Evolutionary conservation across 2,888 invertebrate genomes (phyloP), one percentile per base, ranked within the genome.

Genomic region (Hypena proboscidalis): DNA sequence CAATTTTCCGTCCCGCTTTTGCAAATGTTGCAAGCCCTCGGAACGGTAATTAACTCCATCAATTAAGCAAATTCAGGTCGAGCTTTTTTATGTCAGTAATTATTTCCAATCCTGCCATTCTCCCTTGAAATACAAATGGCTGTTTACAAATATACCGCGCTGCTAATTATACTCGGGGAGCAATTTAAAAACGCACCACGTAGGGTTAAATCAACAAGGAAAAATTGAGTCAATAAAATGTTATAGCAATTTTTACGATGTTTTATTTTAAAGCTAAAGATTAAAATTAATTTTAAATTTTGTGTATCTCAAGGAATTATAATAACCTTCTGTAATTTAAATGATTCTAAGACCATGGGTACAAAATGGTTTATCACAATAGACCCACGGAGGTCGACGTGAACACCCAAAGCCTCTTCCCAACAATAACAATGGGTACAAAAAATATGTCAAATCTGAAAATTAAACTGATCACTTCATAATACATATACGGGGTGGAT

Each of bases 31-130:
- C 17, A 19, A 10, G 21, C 34, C 36, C 23, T 19, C 11, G 34
- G 32, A 27, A 36, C 26, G 29, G 52, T 62, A 65, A 62, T 65
- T 65, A 61, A 58, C 43, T 42, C 39, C 39, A 43, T 53, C 50
- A 62, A 65, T 60, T 62, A 58, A 38, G 31, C 32, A 39, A 57
- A 52, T 51, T 64, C 42, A 47, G 45, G 45, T 37, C 47, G 21
- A 25, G 29, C 44, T 45, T 52, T 55, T 58, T 52, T 53, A 40
- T 48, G 14, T 35, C 29, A 25, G 37, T 44, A 57, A 54, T 62
- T 59, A 62, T 62, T 62, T 44, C 9, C 40, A 19, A 49, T 62
- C 45, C 35, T 36, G 20, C 32, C 27, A 37, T 31, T 32, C 45
- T 47, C 37, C 27, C 44, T 50, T 39, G 36, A 47, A 51, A 51